These are phyloP conservation scores for Lates japonicus DNA, from an alignment of 2,797 vertebrate species.

Conservation along the genomic window DNA sequence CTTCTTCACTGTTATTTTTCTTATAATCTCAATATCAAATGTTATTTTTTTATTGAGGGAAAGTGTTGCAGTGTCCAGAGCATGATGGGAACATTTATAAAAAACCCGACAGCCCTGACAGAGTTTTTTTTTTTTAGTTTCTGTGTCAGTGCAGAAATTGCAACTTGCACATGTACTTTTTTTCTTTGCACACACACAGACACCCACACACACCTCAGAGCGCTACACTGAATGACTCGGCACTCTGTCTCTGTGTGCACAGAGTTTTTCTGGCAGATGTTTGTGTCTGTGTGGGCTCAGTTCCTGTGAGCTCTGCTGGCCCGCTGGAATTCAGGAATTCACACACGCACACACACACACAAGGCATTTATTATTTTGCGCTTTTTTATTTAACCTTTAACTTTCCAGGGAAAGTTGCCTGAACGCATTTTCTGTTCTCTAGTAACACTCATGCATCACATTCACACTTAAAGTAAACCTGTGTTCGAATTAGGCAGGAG, in stretches of 20 bases:
- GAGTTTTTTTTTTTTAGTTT: not conserved
- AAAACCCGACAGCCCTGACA: not conserved
- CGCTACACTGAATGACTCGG: slow-evolving; percentile 57
- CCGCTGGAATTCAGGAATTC: slow-evolving; percentile 72
- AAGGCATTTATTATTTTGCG: slow-evolving; percentile 59
- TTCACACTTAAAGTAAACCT: slow-evolving; percentile 7
- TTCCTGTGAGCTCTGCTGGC: slow-evolving; percentile 72
- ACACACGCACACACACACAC: slow-evolving; percentile 28
- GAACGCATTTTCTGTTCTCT: slow-evolving; percentile 48
- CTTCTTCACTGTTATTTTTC: too few relatives aligned
- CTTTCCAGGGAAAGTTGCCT: slow-evolving; percentile 43
- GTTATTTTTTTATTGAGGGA: not conserved
- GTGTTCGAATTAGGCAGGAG: not conserved
- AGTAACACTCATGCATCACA: slow-evolving; percentile 10
- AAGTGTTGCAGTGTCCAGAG: not conserved
- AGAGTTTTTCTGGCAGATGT: slow-evolving; percentile 66
- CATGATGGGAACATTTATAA: not conserved
- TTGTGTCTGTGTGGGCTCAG: slow-evolving; percentile 75
- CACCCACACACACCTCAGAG: slow-evolving; percentile 21
- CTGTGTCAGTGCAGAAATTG: slow-evolving; percentile 11
- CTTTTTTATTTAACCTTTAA: slow-evolving; percentile 44
- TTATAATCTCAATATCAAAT: too few relatives aligned
- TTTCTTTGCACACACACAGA: slow-evolving; percentile 22
- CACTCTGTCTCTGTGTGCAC: slow-evolving; percentile 48
- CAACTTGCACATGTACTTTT: not conserved